A percentile compares a stretch with the other conserved stretches of the same genome.
These are phyloP conservation scores for Sebastes schlegelii DNA, from an alignment of 2,113 vertebrate genomes.

Conservation along the genomic window DNA sequence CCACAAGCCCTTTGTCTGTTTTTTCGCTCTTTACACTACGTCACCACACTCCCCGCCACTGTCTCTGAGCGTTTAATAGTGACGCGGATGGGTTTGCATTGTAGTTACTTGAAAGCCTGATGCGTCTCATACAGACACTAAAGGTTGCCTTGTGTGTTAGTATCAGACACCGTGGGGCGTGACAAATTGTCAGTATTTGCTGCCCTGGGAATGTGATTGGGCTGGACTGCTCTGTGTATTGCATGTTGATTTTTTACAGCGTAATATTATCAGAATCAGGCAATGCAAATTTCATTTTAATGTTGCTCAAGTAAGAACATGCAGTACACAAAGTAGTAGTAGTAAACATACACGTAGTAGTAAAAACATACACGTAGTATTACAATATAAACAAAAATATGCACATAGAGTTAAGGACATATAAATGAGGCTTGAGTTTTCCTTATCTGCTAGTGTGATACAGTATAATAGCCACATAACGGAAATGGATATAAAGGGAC, in stretches of 20 bases:
- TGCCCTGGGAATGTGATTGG: no score
- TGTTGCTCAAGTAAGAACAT: not conserved
- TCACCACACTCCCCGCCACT: no score
- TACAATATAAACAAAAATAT: not conserved
- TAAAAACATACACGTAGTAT: not conserved
- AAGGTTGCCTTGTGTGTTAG: no score
- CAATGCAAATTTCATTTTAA: not conserved
- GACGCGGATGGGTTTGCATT: no score
- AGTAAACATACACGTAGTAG: not conserved
- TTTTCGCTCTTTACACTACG: no score
- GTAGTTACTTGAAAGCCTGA: no score
- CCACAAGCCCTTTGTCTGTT: no score
- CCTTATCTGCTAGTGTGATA: not conserved
- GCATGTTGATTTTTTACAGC: conserved; percentile 2
- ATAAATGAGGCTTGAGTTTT: not conserved
- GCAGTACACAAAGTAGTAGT: not conserved
- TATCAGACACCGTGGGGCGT: no score
- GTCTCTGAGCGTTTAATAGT: no score
- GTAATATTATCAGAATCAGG: not conserved
- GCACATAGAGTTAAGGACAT: not conserved
- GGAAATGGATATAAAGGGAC: not conserved
- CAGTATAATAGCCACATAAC: not conserved
- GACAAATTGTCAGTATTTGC: no score
- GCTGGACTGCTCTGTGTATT: not conserved
- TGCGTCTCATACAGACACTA: no score